A percentile compares a stretch with the other conserved stretches of the same genome.
These are phyloP conservation scores for Saimiri boliviensis DNA, from an alignment of 2,113 vertebrate genomes.

Conservation along the genomic window DNA sequence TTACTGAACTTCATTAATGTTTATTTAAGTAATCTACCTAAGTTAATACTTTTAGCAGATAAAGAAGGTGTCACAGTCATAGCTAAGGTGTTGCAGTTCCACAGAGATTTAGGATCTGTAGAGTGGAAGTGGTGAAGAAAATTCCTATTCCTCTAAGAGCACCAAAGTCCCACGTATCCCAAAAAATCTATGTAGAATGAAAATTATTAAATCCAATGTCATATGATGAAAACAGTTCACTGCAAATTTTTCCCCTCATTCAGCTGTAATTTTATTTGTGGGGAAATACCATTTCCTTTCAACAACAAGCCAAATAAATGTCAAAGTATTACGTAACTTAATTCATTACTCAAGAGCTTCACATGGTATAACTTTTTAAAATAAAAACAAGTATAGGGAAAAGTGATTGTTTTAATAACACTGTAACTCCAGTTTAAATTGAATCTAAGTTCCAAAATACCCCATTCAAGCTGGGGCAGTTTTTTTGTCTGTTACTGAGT, in stretches of 20 bases:
- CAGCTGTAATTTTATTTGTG: conserved; percentile 12
- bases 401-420: neutral
- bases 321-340: neutral
- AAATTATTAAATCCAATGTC: neutral
- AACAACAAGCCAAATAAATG: conserved; percentile 4
- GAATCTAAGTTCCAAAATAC: neutral
- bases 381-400: neutral
- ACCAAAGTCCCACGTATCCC: neutral
- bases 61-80: neutral
- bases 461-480: neutral
- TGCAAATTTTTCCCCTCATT: neutral
- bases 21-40: neutral
- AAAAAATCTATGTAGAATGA: neutral
- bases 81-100: neutral
- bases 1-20: neutral
- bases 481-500: conserved; percentile 4
- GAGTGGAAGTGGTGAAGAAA: neutral
- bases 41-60: neutral
- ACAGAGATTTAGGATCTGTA: neutral
- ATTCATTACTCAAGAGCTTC: neutral
- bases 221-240: neutral
- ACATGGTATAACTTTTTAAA: neutral
- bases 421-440: neutral
- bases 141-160: neutral
- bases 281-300: neutral